Conservation (phyloP, 2,888 invertebrate genomes). For the Bruchidius siliquastri region DNA sequence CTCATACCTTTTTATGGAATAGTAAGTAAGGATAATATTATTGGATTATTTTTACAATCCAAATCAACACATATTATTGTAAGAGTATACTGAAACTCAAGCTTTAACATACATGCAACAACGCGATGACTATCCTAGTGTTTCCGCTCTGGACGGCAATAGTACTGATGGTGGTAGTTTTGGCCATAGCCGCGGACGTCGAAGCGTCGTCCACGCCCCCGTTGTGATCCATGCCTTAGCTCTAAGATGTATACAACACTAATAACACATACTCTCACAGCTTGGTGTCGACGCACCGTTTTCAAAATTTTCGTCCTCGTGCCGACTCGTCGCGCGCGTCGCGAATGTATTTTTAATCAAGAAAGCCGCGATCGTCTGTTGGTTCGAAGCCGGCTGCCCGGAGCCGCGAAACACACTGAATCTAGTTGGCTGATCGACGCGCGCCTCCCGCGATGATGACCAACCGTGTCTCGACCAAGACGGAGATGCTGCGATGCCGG, state of each 20-base stretch:
- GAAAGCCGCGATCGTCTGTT: not conserved
- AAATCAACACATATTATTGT: too few relatives aligned
- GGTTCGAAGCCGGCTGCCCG: slow-evolving; percentile 26
- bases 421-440: slow-evolving; percentile 24
- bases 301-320: not conserved
- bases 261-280: slow-evolving; percentile 17
- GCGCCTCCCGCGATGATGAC: slow-evolving; percentile 14
- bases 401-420: slow-evolving; percentile 47
- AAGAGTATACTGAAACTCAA: too few relatives aligned
- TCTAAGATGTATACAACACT: slow-evolving; percentile 8
- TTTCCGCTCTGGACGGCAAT: slow-evolving; percentile 85
- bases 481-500: slow-evolving; percentile 7
- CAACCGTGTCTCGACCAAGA: slow-evolving; percentile 1
- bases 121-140: slow-evolving; percentile 80
- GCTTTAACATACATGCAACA: slow-evolving; percentile 69
- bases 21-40: too few relatives aligned
- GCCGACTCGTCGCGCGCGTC: not conserved
- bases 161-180: slow-evolving; percentile 82
- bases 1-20: too few relatives aligned
- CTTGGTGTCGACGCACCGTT: not conserved
- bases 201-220: slow-evolving; percentile 20
- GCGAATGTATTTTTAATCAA: not conserved
- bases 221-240: slow-evolving; percentile 29
- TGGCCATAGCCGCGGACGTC: slow-evolving; percentile 41
- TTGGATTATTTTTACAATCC: too few relatives aligned